Evolutionary conservation across 2,113 vertebrate genomes (phyloP), one percentile per base, ranked within the genome.

Genomic region (Dascyllus trimaculatus): DNA sequence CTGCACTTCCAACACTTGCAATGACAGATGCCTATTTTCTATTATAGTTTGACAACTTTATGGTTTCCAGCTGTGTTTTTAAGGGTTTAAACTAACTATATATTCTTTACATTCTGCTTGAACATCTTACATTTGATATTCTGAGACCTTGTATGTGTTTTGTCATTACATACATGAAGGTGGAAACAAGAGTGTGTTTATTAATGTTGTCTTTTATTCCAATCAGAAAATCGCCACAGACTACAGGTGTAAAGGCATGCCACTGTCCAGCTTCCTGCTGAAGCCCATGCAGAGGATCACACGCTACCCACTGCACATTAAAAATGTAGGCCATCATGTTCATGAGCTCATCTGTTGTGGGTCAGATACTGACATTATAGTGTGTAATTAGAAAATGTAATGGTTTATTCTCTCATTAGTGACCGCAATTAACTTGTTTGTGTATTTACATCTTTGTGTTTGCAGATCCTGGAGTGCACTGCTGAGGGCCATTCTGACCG

Each of bases 201-300:
- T 67, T 15, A 21, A 11, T 29, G 2, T 18, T 65, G 13, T 81
- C 21, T 68, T 63, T 53, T 71, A 15, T 56, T 65, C 25, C 61
- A 18, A 26, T 57, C 57, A 99, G 98, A 98, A 96, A 96, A 94
- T 99, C 9, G 98, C 97, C 3, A 94, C 96, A 58, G 96, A 98
- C 90, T 95, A 97, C 52, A 95, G 97, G 2, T 99, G 98, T 91
- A 97, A 98, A 93, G 98, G 98, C 26, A 99, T 99, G 98, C 98
- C 98, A 7, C 94, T 99, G 62, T 99, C 98, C 91, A 99, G 98
- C 88, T 99, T 98, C 92, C 94, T 99, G 77, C 94, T 99, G 87
- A 99, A 99, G 65, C 98, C 98, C 40, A 99, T 99, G 98, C 98
- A 99, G 86, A 96, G 98, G 89, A 98, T 99, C 89, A 99, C 98